phyloP scores from a whole-genome alignment of 2,888 invertebrate genomes.

The Synergus itoensis region DNA sequence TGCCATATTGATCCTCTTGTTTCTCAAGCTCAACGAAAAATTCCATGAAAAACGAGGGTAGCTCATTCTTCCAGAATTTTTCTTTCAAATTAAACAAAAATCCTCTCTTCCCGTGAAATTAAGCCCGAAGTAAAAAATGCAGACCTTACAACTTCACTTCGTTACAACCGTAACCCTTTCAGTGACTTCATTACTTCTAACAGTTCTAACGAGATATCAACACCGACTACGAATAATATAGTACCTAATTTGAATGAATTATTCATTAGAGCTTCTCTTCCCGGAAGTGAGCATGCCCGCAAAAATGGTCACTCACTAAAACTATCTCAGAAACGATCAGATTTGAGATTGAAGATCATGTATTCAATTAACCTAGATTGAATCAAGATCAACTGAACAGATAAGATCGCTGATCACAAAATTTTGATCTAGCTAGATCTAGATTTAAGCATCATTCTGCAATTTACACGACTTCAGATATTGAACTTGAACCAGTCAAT shows the following conservation, averaged over 20 bases:
- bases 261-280: slow-evolving; percentile 5
- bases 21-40: background rate
- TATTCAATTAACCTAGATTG: slow-evolving; percentile 34
- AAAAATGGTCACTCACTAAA: slow-evolving; percentile 33
- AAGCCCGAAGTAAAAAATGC: too few species aligned
- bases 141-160: too few species aligned
- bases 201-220: background rate
- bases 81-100: background rate
- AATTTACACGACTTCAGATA: background rate
- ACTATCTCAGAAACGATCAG: slow-evolving; percentile 26
- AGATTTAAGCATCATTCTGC: background rate
- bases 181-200: background rate
- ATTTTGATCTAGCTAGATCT: slow-evolving; percentile 22
- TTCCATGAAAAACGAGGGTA: background rate
- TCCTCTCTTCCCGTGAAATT: too few species aligned
- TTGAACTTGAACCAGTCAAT: background rate
- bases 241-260: background rate
- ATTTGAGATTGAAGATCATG: slow-evolving; percentile 20
- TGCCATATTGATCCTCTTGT: slow-evolving; percentile 5
- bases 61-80: background rate
- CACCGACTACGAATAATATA: slow-evolving; percentile 7
- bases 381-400: slow-evolving; percentile 20
- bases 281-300: slow-evolving; percentile 10
- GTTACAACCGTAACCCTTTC: too few species aligned
- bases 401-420: slow-evolving; percentile 14